Evolutionary conservation across 2,888 invertebrate species (phyloP).

Genomic region (Agonopterix subpropinquella): DNA sequence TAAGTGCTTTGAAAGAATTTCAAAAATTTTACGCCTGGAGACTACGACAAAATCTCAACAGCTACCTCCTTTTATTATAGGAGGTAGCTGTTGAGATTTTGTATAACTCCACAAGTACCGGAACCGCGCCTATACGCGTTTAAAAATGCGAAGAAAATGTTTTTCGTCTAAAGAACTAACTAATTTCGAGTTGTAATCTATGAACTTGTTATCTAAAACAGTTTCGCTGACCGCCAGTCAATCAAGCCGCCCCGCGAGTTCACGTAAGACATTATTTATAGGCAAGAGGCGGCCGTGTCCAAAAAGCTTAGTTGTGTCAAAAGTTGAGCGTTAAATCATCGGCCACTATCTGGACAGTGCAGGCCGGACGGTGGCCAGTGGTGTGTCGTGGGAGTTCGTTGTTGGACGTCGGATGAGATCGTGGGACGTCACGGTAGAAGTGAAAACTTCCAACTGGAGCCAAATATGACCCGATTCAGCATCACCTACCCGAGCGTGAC

Average conservation of each 20-base stretch:
- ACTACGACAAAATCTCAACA: too few species aligned
- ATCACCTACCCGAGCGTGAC: not conserved
- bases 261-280: constrained; percentile 73
- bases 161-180: too few species aligned
- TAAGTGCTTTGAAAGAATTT: too few species aligned
- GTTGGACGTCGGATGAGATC: constrained; percentile 8
- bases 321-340: constrained; percentile 83
- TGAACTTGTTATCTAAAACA: too few species aligned
- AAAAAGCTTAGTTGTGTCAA: constrained; percentile 77
- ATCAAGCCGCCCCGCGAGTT: constrained; percentile 42
- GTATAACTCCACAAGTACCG: too few species aligned
- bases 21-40: too few species aligned
- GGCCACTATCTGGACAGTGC: constrained; percentile 80
- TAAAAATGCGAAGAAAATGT: too few species aligned
- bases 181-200: too few species aligned
- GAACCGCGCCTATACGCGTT: too few species aligned
- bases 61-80: too few species aligned
- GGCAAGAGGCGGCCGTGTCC: constrained; percentile 67
- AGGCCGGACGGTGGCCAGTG: constrained; percentile 76
- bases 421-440: not conserved
- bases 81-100: too few species aligned
- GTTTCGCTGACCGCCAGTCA: constrained; percentile 16
- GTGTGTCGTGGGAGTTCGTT: constrained; percentile 36
- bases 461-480: not conserved
- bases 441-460: too few species aligned